Base-by-base conservation (phyloP, 2,888 invertebrate genomes). In the Drosophila birchii region DNA sequence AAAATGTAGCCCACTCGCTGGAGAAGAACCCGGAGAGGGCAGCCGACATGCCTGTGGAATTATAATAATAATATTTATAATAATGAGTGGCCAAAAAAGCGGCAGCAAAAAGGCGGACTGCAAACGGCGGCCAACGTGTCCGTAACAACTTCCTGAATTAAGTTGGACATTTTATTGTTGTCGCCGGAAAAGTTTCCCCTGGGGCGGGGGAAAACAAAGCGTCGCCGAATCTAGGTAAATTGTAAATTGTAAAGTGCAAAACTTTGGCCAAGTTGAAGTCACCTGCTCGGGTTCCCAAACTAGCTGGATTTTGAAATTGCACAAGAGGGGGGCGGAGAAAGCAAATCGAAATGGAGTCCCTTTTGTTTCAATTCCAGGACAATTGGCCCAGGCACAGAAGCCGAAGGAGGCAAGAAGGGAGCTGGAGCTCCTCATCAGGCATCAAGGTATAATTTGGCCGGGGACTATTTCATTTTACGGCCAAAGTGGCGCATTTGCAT, bases 391-490 rank as follows among this genome's bases (percentile, higher is more conserved):
- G 61, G 59, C 63, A 23, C 23, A 23, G 23, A 3, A 23, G 23
- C 23, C 23, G 4, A 23, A 23, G 23, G 23, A 23, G 23, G 23
- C 23, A 4, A 4, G 23, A 3, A 26, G 45, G 47, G 59, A n/a
- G n/a, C n/a, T n/a, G 76, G 66, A 69, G 51, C 36, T 53, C 51
- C 82, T 87, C 84, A 84, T 84, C 85, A 87, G 87, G 68, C 86
- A 85, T 87, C 86, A 87, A 73, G 86, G 86, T 87, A 87, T 85
- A 88, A 88, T 87, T 87, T 88, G 81, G 78, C 80, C 83, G 71
- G 80, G 83, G 86, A 88, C 88, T 82, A 88, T 88, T 87, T 87
- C 88, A 88, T 86, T 88, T 87, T 86, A 88, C 84, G 88, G 87
- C 86, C 81, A 86, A 84, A 86, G 88, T 85, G 82, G 81, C 88